Evolutionary conservation across 2,113 vertebrate species (phyloP).

Genomic region (Chloropsis cyanopogon): DNA sequence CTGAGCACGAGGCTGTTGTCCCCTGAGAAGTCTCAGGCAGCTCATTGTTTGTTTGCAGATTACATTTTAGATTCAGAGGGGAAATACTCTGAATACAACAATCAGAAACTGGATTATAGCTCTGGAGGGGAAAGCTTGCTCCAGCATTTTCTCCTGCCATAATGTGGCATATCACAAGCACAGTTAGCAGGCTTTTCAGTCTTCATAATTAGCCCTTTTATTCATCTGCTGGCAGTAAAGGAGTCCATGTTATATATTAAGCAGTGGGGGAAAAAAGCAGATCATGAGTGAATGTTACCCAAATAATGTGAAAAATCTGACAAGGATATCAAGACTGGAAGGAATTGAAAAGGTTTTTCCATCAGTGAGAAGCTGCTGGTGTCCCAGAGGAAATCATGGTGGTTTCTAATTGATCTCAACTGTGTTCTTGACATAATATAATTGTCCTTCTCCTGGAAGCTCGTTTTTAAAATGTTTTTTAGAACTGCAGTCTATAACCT

Average conservation of each 20-base stretch:
- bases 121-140: not conserved
- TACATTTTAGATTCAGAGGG: not conserved
- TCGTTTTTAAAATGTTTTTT: not conserved
- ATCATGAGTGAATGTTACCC: not conserved
- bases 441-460: not conserved
- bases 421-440: not conserved
- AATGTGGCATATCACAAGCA: rapidly evolving
- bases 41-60: not conserved
- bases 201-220: not conserved
- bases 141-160: not conserved
- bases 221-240: not conserved
- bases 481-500: not conserved
- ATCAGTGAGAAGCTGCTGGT: slow-evolving; percentile 4
- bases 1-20: not conserved
- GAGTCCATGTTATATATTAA: not conserved
- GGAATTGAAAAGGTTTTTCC: not conserved
- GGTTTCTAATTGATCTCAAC: not conserved
- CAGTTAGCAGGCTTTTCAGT: not conserved
- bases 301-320: not conserved
- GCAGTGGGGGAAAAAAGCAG: not conserved
- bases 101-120: not conserved
- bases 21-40: not conserved
- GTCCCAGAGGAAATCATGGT: slow-evolving; percentile 2
- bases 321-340: not conserved
- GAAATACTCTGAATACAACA: not conserved